Base-by-base conservation (phyloP, 53 echinoderm and acorn worm species). In the Patiria pectinifera region DNA sequence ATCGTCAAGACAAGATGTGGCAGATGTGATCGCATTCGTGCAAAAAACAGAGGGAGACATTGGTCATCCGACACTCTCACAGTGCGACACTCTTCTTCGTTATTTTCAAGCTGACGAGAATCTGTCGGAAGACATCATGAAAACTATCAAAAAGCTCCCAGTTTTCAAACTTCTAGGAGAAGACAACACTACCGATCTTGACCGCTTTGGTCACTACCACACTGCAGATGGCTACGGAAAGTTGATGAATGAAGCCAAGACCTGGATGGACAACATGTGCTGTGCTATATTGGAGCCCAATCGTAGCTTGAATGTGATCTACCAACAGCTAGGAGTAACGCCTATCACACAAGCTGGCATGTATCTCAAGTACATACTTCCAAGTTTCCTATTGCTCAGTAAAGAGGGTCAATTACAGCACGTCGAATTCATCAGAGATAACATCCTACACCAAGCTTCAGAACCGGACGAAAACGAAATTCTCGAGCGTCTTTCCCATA, bases 331-430 rank as follows among this genome's bases (percentile, higher is more conserved):
- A 59, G 83, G 82, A 24, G 72, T 94, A 8, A 82, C 58, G 45
- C 58, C 69, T 2, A 77, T 86, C 49, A 76, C 71, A 18, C 62
- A 75, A 14, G 58, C 18, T 48, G 87, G 62, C 0, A 84, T 92
- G 19, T 94, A 94, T 60, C 59, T 92, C 69, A 66, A 61, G 58
- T 94, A 89, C 59, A 88, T 94, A 4, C 87, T 94, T 58, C 94
- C 92, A 8, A 45, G 62, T 44, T 92, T 94, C 45, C 21, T 22
- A 24, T 4, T 46, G 13, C 77, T 94, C 11, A 76, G 77, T 44
- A 59, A 76, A 8, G n/a, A 86, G 3, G 69, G 79, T 47, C 58
- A 48, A 58, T 11, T 94, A 0, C 11, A n/a, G 0, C 94, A 94
- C 59, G 21, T 95, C 12, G 43, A 85, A 47, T 59, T 80, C 43